Base-by-base conservation (phyloP, 2,797 vertebrate genomes). In the Pseudochaenichthys georgianus region DNA sequence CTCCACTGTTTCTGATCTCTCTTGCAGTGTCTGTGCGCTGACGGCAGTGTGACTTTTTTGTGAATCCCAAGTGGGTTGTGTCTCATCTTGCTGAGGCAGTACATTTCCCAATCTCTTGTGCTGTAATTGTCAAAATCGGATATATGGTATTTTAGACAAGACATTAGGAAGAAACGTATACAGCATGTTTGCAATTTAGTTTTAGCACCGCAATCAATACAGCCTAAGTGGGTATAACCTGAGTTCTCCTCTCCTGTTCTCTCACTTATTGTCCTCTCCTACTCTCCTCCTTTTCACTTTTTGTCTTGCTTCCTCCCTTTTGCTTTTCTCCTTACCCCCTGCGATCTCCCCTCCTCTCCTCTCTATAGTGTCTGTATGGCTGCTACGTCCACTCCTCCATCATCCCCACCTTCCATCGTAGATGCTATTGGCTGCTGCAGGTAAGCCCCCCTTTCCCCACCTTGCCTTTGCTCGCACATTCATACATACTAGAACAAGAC, bases 371-470 rank as follows among this genome's bases (percentile, higher is more conserved):
- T 96, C 95, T 99, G 92, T 99, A 99, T 81, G 97, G 97, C 95
- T 99, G 98, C 95, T 99, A 99, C 87, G 98, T 98, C 91, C 98
- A 99, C 94, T 99, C 98, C 93, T 98, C 98, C 94, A 98, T 99
- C 96, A 99, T 99, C 95, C 97, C 97, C 95, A 99, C 98, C 89
- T 99, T 99, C 95, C 98, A 98, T 95, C 96, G 97, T 95, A 96
- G 97, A 95, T 99, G 98, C 95, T 99, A 99, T 95, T 99, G 98
- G 98, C 97, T 99, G 92, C 96, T 99, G 90, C 98, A 99, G 97
- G 97, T 99, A 98, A 96, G 96, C 77, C 70, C 64, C 78, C 82
- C 75, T 77, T 60, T 38, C 69, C 84, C 82, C 48, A 43, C 78
- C 85, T 75, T 67, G 42, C 72, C 75, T 83, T 71, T 63, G 82